These are phyloP conservation scores for Artemia sinica DNA, from an alignment of 2,888 invertebrate genomes.

Conservation along the genomic window DNA sequence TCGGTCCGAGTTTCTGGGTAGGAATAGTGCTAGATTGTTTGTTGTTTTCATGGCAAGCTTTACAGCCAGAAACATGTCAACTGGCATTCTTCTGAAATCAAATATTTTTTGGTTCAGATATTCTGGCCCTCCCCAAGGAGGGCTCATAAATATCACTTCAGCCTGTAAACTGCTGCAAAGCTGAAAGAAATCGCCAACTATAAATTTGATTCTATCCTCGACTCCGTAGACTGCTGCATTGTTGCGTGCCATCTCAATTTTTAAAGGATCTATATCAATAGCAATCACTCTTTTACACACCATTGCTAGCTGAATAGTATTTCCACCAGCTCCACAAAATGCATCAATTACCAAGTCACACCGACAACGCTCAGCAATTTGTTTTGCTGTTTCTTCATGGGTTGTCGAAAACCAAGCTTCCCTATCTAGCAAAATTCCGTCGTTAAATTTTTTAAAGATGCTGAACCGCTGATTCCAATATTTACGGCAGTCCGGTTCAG, in stretches of 20 bases:
- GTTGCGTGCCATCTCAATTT: too few species aligned
- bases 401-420: conserved; percentile 99
- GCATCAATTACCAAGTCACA: conserved; percentile 69
- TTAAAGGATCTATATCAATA: too few species aligned
- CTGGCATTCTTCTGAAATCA: conserved; percentile 50
- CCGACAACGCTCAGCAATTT: conserved; percentile 66
- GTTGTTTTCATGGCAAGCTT: conserved; percentile 48
- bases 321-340: too few species aligned
- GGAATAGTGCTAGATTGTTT: conserved; percentile 59
- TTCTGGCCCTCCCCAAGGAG: conserved; percentile 50
- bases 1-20: conserved; percentile 69
- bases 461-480: too few species aligned
- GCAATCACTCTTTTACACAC: too few species aligned
- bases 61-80: conserved; percentile 54
- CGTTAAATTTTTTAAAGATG: too few species aligned
- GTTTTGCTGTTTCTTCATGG: conserved; percentile 77
- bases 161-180: conserved; percentile 47
- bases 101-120: conserved; percentile 41
- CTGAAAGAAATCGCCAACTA: conserved; percentile 58
- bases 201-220: too few species aligned
- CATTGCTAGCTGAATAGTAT: too few species aligned
- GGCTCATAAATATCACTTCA: conserved; percentile 82
- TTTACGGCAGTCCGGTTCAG: too few species aligned
- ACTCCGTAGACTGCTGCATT: too few species aligned
- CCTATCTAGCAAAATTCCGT: too few species aligned